phyloP scores from a whole-genome alignment of 2,113 vertebrate genomes.

The Microcebus lehilahytsara region DNA sequence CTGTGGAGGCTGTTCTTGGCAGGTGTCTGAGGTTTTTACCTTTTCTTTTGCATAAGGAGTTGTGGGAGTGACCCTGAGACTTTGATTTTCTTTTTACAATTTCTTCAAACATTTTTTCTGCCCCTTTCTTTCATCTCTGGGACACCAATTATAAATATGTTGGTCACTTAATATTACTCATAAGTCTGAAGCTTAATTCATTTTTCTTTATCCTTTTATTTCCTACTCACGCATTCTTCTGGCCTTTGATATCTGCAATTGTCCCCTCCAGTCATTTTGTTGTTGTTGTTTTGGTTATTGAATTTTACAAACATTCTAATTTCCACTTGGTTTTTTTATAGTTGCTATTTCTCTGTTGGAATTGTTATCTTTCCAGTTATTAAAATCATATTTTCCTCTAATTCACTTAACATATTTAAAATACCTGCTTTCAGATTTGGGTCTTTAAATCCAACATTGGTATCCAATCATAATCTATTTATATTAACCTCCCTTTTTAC shows the following conservation, averaged over 20 bases:
- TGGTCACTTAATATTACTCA: neutral
- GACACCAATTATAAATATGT: neutral
- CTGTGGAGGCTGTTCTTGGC: too few species aligned
- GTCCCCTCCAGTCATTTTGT: neutral
- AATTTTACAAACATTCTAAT: neutral
- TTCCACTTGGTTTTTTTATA: neutral
- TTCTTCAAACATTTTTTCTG: neutral
- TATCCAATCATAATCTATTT: neutral
- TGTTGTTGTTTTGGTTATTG: neutral
- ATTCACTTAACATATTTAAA: neutral
- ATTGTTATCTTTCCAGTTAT: neutral
- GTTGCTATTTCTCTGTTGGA: neutral
- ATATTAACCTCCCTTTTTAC: neutral
- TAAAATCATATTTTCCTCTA: neutral
- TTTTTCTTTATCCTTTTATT: neutral
- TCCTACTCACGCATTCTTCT: neutral
- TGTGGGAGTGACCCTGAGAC: too few species aligned
- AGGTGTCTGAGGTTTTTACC: too few species aligned
- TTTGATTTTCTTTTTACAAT: neutral
- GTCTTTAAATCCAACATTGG: neutral
- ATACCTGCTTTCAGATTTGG: neutral
- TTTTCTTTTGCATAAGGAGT: too few species aligned
- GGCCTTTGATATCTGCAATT: neutral
- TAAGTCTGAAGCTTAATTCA: neutral
- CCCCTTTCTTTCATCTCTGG: neutral